Percentiles rank a stretch among this genome's conserved stretches.
Conservation (phyloP, 2,797 vertebrate species). For the Phylloscopus collybita region DNA sequence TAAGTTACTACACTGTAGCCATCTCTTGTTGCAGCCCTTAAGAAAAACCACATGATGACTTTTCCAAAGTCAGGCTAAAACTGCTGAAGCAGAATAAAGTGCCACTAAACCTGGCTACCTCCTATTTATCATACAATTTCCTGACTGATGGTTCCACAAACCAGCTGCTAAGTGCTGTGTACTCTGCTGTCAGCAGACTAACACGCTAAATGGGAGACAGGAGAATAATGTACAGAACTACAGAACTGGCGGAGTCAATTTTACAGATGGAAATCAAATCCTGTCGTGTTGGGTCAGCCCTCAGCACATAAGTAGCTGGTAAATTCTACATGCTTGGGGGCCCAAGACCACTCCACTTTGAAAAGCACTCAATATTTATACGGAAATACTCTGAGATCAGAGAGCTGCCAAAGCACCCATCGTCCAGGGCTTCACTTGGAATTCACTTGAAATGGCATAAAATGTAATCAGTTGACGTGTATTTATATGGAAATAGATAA, state of each 20-base stretch:
- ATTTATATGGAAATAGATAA: slow-evolving; percentile 46
- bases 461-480: slow-evolving; percentile 1
- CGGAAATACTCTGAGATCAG: slow-evolving; percentile 14
- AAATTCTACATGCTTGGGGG: slow-evolving; percentile 20
- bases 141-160: slow-evolving; percentile 84
- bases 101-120: slow-evolving; percentile 79
- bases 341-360: slow-evolving; percentile 19
- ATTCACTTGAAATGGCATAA: slow-evolving; percentile 32
- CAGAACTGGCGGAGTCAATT: slow-evolving; percentile 67
- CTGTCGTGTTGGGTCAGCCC: slow-evolving; percentile 21
- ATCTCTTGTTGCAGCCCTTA: slow-evolving; percentile 73
- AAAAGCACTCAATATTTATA: slow-evolving; percentile 38
- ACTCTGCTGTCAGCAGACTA: slow-evolving; percentile 81
- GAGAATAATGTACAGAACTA: slow-evolving; percentile 73
- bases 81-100: slow-evolving; percentile 84
- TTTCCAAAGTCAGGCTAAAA: slow-evolving; percentile 80
- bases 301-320: slow-evolving; percentile 8
- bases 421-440: not conserved
- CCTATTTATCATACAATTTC: slow-evolving; percentile 85
- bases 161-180: slow-evolving; percentile 84
- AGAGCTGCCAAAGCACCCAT: slow-evolving; percentile 29
- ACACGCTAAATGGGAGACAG: slow-evolving; percentile 77
- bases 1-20: slow-evolving; percentile 68
- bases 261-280: slow-evolving; percentile 73
- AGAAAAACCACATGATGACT: slow-evolving; percentile 79